These are phyloP conservation scores for Oreocharis arfaki DNA, from an alignment of 2,113 vertebrate species.

Conservation along the genomic window DNA sequence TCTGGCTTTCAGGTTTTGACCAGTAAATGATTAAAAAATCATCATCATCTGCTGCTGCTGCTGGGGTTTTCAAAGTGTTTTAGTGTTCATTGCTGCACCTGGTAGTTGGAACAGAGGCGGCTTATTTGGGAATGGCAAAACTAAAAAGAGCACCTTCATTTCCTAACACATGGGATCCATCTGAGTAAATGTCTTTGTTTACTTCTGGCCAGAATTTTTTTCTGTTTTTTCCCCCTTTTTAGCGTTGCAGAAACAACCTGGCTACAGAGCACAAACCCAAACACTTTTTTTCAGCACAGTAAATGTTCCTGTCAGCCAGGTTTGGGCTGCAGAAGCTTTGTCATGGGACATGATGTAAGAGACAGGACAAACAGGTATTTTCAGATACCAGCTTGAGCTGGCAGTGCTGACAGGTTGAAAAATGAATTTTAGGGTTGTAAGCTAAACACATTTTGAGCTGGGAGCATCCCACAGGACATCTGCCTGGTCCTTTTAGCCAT, in stretches of 20 bases:
- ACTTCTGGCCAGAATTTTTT: background rate
- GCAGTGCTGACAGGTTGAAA: background rate
- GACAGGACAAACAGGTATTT: constrained; percentile 22
- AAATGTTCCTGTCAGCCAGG: background rate
- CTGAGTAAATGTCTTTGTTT: background rate
- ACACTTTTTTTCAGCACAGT: background rate
- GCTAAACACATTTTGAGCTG: background rate
- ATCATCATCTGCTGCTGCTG: background rate
- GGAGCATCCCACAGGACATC: constrained; percentile 18
- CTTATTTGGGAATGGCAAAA: background rate
- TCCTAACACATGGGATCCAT: background rate
- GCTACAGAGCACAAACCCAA: background rate
- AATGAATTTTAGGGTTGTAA: constrained; percentile 4
- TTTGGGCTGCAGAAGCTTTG: background rate
- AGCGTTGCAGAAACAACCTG: background rate
- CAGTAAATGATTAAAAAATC: background rate
- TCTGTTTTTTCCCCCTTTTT: background rate
- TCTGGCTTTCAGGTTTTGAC: background rate
- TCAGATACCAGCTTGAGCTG: background rate
- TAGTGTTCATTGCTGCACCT: background rate
- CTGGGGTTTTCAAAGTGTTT: background rate
- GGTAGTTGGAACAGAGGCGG: background rate
- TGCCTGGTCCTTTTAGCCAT: constrained; percentile 7
- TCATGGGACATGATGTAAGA: background rate
- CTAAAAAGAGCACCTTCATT: background rate